Evolutionary conservation across 2,888 invertebrate species (phyloP).

Genomic region (Papilio elwesi): DNA sequence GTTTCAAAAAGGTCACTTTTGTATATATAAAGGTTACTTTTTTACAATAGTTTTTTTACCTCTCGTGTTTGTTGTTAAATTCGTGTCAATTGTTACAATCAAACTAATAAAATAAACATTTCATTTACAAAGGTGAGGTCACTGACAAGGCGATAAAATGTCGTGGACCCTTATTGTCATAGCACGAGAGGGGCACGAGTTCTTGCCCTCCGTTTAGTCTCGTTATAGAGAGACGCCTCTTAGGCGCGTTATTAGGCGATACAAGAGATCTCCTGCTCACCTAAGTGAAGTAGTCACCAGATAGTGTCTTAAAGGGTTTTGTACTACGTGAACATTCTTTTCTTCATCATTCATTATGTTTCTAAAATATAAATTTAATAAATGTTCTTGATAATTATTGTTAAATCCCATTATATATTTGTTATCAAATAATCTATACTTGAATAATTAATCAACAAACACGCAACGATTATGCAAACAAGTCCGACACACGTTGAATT

Average conservation of each 20-base stretch:
- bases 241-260: too few relatives aligned
- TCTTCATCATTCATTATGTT: too few relatives aligned
- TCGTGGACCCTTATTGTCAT: neutral
- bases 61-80: neutral
- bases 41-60: constrained; percentile 17
- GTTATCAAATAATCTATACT: neutral
- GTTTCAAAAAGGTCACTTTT: constrained; percentile 65
- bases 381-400: neutral
- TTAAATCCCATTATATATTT: neutral
- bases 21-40: constrained; percentile 68
- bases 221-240: neutral
- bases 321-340: too few relatives aligned
- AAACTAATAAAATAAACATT: neutral
- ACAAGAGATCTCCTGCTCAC: too few relatives aligned
- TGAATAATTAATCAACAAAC: constrained; percentile 4
- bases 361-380: too few relatives aligned
- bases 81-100: neutral
- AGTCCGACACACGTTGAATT: neutral
- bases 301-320: too few relatives aligned
- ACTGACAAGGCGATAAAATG: neutral
- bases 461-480: neutral
- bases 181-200: neutral
- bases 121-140: neutral
- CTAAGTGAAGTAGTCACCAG: too few relatives aligned
- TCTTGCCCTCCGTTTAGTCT: neutral